These are phyloP conservation scores for Lepilemur ruficaudatus DNA, from an alignment of 2,797 vertebrate genomes.

Conservation along the genomic window DNA sequence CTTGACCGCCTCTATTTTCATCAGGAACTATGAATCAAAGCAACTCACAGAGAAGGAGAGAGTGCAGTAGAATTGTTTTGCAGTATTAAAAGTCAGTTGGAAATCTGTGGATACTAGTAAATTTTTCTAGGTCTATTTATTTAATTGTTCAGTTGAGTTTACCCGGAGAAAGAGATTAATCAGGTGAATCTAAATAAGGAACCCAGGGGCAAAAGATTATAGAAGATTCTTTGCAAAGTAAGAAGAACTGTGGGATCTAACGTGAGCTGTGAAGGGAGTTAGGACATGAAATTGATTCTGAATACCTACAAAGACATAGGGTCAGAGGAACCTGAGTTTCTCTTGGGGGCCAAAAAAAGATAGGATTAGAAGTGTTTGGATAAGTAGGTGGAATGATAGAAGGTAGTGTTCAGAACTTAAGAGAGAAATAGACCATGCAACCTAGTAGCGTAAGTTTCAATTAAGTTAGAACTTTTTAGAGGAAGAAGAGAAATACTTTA, in stretches of 20 bases:
- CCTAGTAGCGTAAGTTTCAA: neutral
- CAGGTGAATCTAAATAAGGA: neutral
- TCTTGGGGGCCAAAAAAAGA: neutral
- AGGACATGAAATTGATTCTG: neutral
- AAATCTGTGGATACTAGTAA: neutral
- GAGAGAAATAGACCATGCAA: neutral
- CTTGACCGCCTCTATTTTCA: neutral
- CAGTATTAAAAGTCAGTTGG: neutral
- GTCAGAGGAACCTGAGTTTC: neutral
- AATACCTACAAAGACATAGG: neutral
- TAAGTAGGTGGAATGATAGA: neutral
- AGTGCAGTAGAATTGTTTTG: neutral
- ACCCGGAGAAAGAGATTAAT: neutral
- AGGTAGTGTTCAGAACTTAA: neutral
- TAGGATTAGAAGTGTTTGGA: neutral
- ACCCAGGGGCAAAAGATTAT: neutral
- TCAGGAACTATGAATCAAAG: neutral
- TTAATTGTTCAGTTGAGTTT: neutral
- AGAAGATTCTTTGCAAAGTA: neutral
- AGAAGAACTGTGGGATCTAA: neutral
- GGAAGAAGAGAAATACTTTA: neutral
- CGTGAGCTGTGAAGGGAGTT: neutral
- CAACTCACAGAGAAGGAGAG: neutral
- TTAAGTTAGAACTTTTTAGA: neutral
- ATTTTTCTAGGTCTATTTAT: neutral